Evolutionary conservation across 2,113 vertebrate genomes (phyloP), one percentile per base, ranked within the genome.

Genomic region (Amblyopsis rosae): DNA sequence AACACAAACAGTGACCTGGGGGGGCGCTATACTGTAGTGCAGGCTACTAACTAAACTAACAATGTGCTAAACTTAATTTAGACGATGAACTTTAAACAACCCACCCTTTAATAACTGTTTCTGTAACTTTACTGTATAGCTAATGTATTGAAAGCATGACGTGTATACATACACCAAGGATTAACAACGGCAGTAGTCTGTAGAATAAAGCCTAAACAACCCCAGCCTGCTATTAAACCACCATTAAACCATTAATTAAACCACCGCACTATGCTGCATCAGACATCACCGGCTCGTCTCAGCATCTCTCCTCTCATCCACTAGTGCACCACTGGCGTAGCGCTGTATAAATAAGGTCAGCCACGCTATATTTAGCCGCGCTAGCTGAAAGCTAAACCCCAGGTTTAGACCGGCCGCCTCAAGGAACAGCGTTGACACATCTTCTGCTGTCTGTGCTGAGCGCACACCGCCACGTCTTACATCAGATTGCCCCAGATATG

Each of bases 401-500:
- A 83, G 87, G 81, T 91, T 88, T 81, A 84, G 69, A 62, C 79
- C 82, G 60, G 65, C 57, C 63, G 82, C 79, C 69, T 82, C 85
- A 57, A 71, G 86, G 87, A 82, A 73, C 86, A 75, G 60, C 62
- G 65, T 65, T 81, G 84, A 88, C 83, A 82, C 79, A 68, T 70
- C 55, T 17, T 6, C 55, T 75, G 70, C 77, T 64, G 78, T 74
- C 83, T 78, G 71, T 62, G 70, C 75, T 46, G 79, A 69, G 62
- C 85, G 82, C 75, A 61, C 64, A 19, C 59, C 69, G 56, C 67
- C 67, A 72, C 66, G 59, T 54, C 59, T 77, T 62, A 16, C 79
- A 82, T 78, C 81, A 75, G 73, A 75, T 10, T 88, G 90, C 71
- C 87, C 89, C 80, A 87, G 78, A 88, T 89, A 73, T 82, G 73